These are phyloP conservation scores for Drepanosiphum platanoidis DNA, from an alignment of 2,888 invertebrate species.

Conservation along the genomic window DNA sequence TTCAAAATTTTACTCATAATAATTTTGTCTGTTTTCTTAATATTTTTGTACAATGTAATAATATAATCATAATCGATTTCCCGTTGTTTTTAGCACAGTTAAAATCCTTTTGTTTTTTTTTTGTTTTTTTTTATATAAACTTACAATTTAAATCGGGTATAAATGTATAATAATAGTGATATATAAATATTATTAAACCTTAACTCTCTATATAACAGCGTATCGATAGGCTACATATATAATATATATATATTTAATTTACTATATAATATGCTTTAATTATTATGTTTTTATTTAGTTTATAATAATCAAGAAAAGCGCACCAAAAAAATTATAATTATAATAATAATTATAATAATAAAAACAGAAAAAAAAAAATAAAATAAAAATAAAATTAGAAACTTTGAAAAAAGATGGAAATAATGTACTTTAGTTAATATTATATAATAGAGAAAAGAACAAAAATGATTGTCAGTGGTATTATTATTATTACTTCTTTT, in stretches of 20 bases:
- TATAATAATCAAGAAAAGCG: constrained; percentile 51
- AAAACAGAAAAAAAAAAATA: constrained; percentile 17
- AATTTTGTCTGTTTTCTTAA: constrained; percentile 36
- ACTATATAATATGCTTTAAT: constrained; percentile 52
- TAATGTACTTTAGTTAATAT: constrained; percentile 6
- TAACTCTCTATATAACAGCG: constrained; percentile 60
- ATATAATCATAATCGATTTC: constrained; percentile 33
- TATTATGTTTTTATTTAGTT: constrained; percentile 40
- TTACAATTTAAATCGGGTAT: constrained; percentile 52
- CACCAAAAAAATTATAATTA: constrained; percentile 31
- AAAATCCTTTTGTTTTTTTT: not conserved
- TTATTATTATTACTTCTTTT: constrained; percentile 3
- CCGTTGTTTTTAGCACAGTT: constrained; percentile 37
- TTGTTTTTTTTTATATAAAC: constrained; percentile 27
- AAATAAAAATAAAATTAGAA: constrained; percentile 7
- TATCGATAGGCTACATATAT: constrained; percentile 55
- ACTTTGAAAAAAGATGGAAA: constrained; percentile 10
- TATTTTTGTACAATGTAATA: constrained; percentile 48
- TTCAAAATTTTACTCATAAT: constrained; percentile 36
- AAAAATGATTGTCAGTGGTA: constrained; percentile 49
- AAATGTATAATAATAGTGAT: constrained; percentile 61
- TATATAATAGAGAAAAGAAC: constrained; percentile 26
- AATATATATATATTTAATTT: constrained; percentile 28
- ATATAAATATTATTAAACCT: constrained; percentile 59
- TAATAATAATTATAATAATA: constrained; percentile 23